Evolutionary conservation across 1,140 invertebrate genomes (phyloP).

Genomic region (Cepaea nemoralis): DNA sequence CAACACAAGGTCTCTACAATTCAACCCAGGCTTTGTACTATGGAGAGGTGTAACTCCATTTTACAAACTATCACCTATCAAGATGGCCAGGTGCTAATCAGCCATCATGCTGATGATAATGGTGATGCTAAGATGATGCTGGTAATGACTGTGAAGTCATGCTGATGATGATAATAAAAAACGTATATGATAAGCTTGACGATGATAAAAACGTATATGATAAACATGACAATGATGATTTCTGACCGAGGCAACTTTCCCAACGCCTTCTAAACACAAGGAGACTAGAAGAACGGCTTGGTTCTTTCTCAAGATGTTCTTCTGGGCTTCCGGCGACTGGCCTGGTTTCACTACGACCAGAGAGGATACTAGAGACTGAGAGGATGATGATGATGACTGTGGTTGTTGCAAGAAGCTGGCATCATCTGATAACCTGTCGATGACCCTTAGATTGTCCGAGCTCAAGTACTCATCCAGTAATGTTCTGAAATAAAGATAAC

Average conservation of each 20-base stretch:
- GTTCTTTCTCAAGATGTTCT: neutral
- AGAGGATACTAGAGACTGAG: neutral
- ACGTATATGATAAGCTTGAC: too few species aligned
- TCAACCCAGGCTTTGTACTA: too few species aligned
- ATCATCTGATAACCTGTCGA: neutral
- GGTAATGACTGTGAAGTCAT: too few species aligned
- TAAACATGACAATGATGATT: neutral
- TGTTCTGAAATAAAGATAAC: slow-evolving; percentile 9
- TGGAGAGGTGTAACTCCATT: too few species aligned
- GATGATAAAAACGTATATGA: too few species aligned
- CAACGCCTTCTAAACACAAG: slow-evolving; percentile 8
- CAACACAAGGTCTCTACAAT: too few species aligned
- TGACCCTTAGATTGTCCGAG: neutral
- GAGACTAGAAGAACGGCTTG: neutral
- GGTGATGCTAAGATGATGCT: too few species aligned
- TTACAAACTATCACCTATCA: too few species aligned
- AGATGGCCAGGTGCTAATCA: too few species aligned
- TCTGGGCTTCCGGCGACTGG: neutral
- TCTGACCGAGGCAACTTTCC: slow-evolving; percentile 10
- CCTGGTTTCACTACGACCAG: neutral
- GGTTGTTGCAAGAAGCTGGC: neutral
- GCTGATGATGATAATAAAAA: too few species aligned
- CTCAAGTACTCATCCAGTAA: slow-evolving; percentile 26
- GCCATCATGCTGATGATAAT: too few species aligned
- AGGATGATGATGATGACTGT: neutral